A percentile compares a stretch with the other conserved stretches of the same genome.
Conservation (phyloP, 2,797 vertebrate species). For the Trichosurus vulpecula region DNA sequence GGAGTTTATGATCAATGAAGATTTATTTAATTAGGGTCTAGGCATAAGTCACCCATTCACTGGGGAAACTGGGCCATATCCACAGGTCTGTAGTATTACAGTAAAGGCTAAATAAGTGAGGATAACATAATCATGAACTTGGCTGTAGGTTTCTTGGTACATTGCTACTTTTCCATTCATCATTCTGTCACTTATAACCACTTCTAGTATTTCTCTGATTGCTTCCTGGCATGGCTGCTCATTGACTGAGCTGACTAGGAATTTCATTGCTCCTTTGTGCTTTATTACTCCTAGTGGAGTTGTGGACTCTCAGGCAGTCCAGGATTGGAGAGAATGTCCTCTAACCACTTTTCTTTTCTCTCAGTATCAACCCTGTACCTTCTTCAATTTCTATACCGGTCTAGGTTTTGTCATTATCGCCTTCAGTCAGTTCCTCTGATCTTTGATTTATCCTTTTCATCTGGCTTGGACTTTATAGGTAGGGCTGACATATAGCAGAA, state of each 20-base stretch:
- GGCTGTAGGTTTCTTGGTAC: too few species aligned
- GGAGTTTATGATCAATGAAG: neutral
- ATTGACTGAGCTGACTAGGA: neutral
- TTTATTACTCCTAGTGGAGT: neutral
- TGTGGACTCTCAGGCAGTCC: neutral
- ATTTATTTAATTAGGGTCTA: neutral
- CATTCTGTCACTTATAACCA: neutral
- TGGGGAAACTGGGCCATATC: neutral
- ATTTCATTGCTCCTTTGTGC: neutral
- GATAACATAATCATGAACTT: neutral
- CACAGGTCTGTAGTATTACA: neutral
- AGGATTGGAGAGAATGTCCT: neutral
- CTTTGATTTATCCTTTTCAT: neutral
- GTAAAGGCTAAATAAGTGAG: neutral
- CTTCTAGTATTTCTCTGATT: neutral
- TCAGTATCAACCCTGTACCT: too few species aligned
- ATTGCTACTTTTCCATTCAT: neutral
- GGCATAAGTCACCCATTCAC: neutral
- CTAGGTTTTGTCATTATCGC: neutral
- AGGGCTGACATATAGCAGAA: too few species aligned
- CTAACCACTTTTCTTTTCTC: too few species aligned
- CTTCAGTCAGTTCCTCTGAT: neutral
- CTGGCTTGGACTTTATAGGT: neutral
- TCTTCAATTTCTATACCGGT: neutral
- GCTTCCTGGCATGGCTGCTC: neutral